Evolutionary conservation across 2,113 vertebrate genomes (phyloP), one percentile per base, ranked within the genome.

Genomic region (Coreoperca whiteheadi): DNA sequence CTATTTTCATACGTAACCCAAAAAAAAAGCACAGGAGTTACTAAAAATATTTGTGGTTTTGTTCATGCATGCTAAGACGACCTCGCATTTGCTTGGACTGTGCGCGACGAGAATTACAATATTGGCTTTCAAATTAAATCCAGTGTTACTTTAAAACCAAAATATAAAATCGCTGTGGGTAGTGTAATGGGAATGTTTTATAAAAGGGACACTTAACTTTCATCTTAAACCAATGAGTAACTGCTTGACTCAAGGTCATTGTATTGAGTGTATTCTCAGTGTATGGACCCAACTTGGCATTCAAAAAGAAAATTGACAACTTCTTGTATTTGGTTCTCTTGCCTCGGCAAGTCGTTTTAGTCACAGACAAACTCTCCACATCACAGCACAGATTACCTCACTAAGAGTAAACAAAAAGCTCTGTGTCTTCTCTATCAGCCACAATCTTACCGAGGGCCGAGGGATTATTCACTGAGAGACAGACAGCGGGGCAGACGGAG

Each of bases 401-500:
- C 34, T 20, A 6, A 83, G 72, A 80, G 74, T 79, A 83, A 81
- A 87, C 76, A 88, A 56, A 80, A 84, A 72, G 57, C 77, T 61
- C 30, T 20, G 20, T 4, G 25, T 69, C 46, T n/a, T 48, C 64
- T 75, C 74, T 15, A 74, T 86, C 65, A 2, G 34, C 30, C 16
- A 32, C 77, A 71, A 85, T 66, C 59, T 60, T 1, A 32, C 59
- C 67, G 14, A 21, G 41, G 65, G n/a, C 43, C 4, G 14, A 82
- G 68, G 81, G 86, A 88, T 82, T 70, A 81, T 18, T 70, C 54
- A 43, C 25, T 37, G 59, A 70, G 54, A 30, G 80, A 74, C 14
- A 63, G 79, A 54, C 32, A 63, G 85, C 2, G 4, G n/a, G 74
- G 53, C 39, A 60, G 61, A 87, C 14, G 5, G 63, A 79, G 25